These are phyloP conservation scores for Parapsyche elsis DNA, from an alignment of 1,140 invertebrate genomes.

Conservation along the genomic window DNA sequence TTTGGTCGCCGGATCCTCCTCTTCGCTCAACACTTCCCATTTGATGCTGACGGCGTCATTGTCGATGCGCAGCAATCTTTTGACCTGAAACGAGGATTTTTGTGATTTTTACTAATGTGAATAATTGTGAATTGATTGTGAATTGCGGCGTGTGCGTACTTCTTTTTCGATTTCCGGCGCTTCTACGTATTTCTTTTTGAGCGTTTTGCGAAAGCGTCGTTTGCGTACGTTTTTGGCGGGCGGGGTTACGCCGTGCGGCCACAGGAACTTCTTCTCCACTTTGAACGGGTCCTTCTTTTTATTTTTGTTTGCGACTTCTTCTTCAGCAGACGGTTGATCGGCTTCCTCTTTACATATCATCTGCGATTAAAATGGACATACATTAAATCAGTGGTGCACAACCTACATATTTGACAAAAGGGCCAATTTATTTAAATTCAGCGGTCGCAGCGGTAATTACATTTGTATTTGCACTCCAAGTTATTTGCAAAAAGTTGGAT, in stretches of 20 bases:
- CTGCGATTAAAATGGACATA: conserved; percentile 59
- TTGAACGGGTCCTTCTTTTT: conserved; percentile 92
- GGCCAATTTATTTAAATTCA: too few relatives aligned
- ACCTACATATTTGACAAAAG: too few relatives aligned
- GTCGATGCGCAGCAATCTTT: conserved; percentile 89
- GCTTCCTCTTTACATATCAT: conserved; percentile 91
- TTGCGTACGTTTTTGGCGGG: conserved; percentile 95
- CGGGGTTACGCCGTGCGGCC: conserved; percentile 93
- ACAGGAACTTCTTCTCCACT: conserved; percentile 94
- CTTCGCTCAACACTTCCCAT: conserved; percentile 94
- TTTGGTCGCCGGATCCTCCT: conserved; percentile 74
- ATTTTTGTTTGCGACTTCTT: conserved; percentile 84
- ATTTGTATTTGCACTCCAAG: too few relatives aligned
- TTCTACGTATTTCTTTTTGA: conserved; percentile 97
- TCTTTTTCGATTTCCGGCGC: conserved; percentile 98
- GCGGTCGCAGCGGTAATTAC: too few relatives aligned
- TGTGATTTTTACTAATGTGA: too few relatives aligned
- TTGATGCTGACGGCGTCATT: conserved; percentile 91
- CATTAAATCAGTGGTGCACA: neutral
- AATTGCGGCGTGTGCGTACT: conserved; percentile 49
- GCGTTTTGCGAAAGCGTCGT: conserved; percentile 92
- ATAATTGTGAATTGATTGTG: neutral
- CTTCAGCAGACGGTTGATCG: conserved; percentile 79
- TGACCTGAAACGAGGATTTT: conserved; percentile 66
- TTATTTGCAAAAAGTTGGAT: too few relatives aligned